phyloP scores from a whole-genome alignment of 2,888 invertebrate species.

The Calephelis perditalis region DNA sequence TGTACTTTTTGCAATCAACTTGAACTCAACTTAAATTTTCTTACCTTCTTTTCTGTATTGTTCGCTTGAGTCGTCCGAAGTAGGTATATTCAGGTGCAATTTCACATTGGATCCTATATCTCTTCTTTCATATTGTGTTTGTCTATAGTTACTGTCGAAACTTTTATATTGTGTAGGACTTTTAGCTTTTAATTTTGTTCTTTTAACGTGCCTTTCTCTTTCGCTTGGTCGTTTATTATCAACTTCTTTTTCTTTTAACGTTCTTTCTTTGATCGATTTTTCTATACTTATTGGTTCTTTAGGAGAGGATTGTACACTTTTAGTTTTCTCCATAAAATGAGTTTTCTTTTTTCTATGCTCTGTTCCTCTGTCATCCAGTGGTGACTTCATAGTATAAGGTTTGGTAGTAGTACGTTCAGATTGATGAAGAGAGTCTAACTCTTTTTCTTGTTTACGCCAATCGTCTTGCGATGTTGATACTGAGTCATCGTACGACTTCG shows the following conservation, averaged over 20 bases:
- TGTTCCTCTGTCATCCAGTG: conserved; percentile 54
- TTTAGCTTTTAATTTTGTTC: conserved; percentile 69
- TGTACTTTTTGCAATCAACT: too few relatives aligned
- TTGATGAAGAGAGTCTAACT: conserved; percentile 45
- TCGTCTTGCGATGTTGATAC: conserved; percentile 73
- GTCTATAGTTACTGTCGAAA: conserved; percentile 51
- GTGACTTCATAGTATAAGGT: conserved; percentile 51
- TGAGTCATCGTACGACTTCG: conserved; percentile 77
- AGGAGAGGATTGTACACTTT: conserved; percentile 63
- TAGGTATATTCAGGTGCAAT: conserved; percentile 75
- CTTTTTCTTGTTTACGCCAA: conserved; percentile 59
- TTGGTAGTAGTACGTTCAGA: conserved; percentile 53
- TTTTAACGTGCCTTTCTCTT: conserved; percentile 67
- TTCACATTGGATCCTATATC: conserved; percentile 74
- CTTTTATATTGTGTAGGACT: conserved; percentile 68
- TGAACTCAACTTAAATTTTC: neutral
- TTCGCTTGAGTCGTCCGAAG: conserved; percentile 80
- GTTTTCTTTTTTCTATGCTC: conserved; percentile 68
- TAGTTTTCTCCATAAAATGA: conserved; percentile 67
- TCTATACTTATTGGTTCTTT: conserved; percentile 59
- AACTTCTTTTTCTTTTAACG: conserved; percentile 54
- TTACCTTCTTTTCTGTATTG: conserved; percentile 70
- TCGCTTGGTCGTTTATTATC: conserved; percentile 61
- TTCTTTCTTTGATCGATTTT: conserved; percentile 60
- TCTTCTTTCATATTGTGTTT: conserved; percentile 68